Evolutionary conservation across 2,888 invertebrate genomes (phyloP).

Genomic region (Stenichneumon culpator): DNA sequence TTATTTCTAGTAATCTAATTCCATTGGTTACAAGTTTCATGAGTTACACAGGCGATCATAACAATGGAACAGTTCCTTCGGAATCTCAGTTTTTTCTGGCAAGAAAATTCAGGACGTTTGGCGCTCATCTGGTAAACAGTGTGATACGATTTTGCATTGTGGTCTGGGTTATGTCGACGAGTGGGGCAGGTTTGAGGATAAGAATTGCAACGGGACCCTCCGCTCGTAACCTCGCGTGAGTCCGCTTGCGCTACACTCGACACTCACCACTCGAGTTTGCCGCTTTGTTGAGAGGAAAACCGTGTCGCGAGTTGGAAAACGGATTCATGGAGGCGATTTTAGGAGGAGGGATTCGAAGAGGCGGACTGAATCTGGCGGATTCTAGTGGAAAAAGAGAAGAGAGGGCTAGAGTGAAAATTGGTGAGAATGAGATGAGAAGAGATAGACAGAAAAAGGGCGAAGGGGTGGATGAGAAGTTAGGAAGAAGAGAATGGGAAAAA

Average conservation of each 20-base stretch:
- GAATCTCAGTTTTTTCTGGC: not conserved
- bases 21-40: not conserved
- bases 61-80: not conserved
- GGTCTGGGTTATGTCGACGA: conserved; percentile 3
- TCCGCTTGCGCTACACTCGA: conserved; percentile 17
- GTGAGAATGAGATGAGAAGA: conserved; percentile 19
- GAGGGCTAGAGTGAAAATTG: conserved; percentile 5
- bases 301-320: conserved; percentile 42
- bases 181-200: conserved; percentile 8
- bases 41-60: not conserved
- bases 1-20: not conserved
- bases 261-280: conserved; percentile 41
- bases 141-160: conserved; percentile 2
- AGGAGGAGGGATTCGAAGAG: conserved; percentile 24
- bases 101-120: not conserved
- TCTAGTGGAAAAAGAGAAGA: not conserved
- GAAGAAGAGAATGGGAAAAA: conserved; percentile 5
- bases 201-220: conserved; percentile 21
- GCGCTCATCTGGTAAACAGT: conserved; percentile 20
- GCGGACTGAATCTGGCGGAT: not conserved
- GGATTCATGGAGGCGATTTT: conserved; percentile 44
- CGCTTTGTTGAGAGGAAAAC: conserved; percentile 51
- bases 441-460: conserved; percentile 1
- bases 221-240: conserved; percentile 8
- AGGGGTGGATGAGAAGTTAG: not conserved